phyloP scores from a whole-genome alignment of 2,797 vertebrate species.

The Pseudomugil gertrudae region DNA sequence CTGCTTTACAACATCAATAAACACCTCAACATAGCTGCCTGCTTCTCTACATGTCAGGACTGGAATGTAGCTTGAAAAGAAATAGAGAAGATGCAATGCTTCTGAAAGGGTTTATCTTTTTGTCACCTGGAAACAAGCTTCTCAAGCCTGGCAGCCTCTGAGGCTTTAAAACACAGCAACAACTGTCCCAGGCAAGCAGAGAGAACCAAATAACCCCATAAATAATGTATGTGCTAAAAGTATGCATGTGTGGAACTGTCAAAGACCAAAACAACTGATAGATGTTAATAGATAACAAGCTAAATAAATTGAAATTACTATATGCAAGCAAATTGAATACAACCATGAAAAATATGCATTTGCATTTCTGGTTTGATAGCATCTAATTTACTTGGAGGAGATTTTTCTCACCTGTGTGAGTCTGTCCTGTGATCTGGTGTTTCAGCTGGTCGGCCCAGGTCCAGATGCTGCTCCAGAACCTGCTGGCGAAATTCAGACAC shows the following conservation, averaged over 20 bases:
- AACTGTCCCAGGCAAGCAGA: constrained; percentile 48
- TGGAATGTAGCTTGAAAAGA: constrained; percentile 47
- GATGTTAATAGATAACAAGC: constrained; percentile 28
- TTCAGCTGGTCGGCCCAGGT: constrained; percentile 86
- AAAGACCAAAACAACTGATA: constrained; percentile 6
- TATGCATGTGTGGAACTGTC: constrained; percentile 21
- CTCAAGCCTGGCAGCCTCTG: constrained; percentile 55
- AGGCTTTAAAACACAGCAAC: constrained; percentile 52
- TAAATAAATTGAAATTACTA: constrained; percentile 1
- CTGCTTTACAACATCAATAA: constrained; percentile 32
- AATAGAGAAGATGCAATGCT: constrained; percentile 54
- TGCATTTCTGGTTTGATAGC: constrained; percentile 3
- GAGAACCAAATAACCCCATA: constrained; percentile 15
- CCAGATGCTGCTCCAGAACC: constrained; percentile 95
- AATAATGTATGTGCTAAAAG: constrained; percentile 29
- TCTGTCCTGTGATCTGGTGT: constrained; percentile 85
- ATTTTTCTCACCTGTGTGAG: constrained; percentile 83
- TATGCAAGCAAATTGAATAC: constrained; percentile 13
- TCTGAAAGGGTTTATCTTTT: constrained; percentile 57
- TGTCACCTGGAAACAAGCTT: constrained; percentile 59
- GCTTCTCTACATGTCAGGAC: constrained; percentile 41
- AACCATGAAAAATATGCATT: not conserved
- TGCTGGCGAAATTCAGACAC: constrained; percentile 98
- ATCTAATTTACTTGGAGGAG: not conserved
- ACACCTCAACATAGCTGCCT: constrained; percentile 47